Evolutionary conservation across 2,797 vertebrate genomes (phyloP).

Genomic region (Notamacropus eugenii): DNA sequence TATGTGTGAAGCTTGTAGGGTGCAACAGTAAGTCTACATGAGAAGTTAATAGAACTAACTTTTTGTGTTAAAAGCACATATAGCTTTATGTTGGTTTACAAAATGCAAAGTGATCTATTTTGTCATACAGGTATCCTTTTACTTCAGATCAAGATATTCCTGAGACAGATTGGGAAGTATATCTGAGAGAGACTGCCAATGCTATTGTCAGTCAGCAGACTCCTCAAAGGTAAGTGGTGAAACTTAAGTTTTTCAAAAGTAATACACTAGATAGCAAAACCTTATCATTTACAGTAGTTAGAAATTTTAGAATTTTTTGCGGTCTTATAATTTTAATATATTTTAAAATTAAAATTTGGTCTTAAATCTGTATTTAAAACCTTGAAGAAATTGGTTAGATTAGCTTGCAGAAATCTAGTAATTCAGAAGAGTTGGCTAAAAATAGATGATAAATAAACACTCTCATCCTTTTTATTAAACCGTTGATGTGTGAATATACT

Average conservation of each 20-base stretch:
- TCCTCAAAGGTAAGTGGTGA: slow-evolving; percentile 91
- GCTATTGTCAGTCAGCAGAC: slow-evolving; percentile 95
- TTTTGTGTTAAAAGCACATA: background rate
- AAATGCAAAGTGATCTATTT: background rate
- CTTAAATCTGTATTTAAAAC: slow-evolving; percentile 33
- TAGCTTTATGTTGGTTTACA: background rate
- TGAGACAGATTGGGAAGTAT: slow-evolving; percentile 97
- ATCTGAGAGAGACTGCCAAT: slow-evolving; percentile 95
- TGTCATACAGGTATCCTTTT: slow-evolving; percentile 92
- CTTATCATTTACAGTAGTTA: background rate
- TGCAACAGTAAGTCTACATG: slow-evolving; percentile 93
- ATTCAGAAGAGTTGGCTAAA: background rate
- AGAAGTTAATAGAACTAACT: background rate
- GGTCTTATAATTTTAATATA: background rate
- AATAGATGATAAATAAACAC: background rate
- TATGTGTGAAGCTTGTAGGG: slow-evolving; percentile 98
- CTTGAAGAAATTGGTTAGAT: slow-evolving; percentile 17
- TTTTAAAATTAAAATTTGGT: slow-evolving; percentile 34
- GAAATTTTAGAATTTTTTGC: slow-evolving; percentile 1
- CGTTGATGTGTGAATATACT: slow-evolving; percentile 8
- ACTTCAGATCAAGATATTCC: slow-evolving; percentile 94
- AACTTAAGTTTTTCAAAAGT: background rate
- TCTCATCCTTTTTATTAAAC: slow-evolving; percentile 1
- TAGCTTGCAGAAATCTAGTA: slow-evolving; percentile 36
- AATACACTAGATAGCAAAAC: background rate